Conservation (phyloP, 1,140 invertebrate genomes). For the Aporrectodea caliginosa region DNA sequence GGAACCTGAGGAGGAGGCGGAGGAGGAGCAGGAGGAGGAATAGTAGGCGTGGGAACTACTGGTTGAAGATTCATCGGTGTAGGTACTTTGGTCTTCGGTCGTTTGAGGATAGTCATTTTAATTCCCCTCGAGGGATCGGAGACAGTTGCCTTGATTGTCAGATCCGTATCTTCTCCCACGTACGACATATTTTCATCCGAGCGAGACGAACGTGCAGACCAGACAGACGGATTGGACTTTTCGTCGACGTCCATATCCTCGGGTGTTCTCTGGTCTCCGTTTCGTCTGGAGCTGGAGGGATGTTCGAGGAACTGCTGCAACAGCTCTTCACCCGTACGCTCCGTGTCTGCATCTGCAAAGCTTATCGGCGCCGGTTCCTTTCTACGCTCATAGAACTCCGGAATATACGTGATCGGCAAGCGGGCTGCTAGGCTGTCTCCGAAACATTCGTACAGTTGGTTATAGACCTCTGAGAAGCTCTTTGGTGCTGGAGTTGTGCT, state of each 20-base stretch:
- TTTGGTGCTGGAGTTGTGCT: no score
- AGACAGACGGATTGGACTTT: conserved; percentile 35
- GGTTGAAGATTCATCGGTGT: no score
- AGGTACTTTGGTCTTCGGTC: conserved; percentile 35
- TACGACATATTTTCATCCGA: conserved; percentile 30
- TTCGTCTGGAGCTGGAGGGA: neutral
- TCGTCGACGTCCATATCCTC: conserved; percentile 35
- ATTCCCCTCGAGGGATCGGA: conserved; percentile 50
- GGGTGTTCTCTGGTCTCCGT: conserved; percentile 33
- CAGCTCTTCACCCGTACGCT: conserved; percentile 49
- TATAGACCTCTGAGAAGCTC: neutral
- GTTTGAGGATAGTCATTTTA: conserved; percentile 53
- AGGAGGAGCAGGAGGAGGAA: no score
- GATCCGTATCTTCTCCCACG: conserved; percentile 32
- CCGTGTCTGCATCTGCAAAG: conserved; percentile 39
- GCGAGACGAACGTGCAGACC: conserved; percentile 34
- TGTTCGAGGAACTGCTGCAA: conserved; percentile 46
- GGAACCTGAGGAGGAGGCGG: neutral
- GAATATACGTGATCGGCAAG: conserved; percentile 40
- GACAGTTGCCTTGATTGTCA: conserved; percentile 46
- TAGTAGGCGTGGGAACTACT: no score
- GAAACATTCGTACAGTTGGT: conserved; percentile 42
- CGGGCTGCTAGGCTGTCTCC: conserved; percentile 46
- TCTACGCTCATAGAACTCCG: conserved; percentile 35
- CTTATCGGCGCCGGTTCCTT: conserved; percentile 36